A percentile compares a stretch with the other conserved stretches of the same genome.
Evolutionary conservation across 2,888 invertebrate genomes (phyloP).

Genomic region (Drosophila ustulata): DNA sequence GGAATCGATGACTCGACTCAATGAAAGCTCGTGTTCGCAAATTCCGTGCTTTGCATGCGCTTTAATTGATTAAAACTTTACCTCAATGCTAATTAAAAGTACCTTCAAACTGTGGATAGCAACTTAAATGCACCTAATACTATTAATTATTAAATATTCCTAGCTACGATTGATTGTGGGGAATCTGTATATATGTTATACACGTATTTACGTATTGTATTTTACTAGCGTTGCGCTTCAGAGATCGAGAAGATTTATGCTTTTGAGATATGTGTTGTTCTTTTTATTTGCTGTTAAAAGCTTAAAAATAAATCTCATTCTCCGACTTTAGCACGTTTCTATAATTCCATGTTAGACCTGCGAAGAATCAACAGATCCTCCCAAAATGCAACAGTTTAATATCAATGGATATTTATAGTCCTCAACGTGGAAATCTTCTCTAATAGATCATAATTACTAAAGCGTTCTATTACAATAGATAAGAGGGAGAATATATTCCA

Average conservation of each 20-base stretch:
- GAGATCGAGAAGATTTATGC: background rate
- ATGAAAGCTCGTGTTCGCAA: constrained; percentile 1
- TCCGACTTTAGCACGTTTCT: background rate
- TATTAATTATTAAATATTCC: background rate
- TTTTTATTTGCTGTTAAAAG: background rate
- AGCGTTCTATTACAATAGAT: background rate
- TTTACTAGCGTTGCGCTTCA: background rate
- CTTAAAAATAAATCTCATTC: background rate
- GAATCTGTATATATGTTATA: background rate
- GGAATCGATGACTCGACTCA: background rate
- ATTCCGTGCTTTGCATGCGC: constrained; percentile 4
- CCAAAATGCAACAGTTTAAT: background rate
- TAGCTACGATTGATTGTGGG: background rate
- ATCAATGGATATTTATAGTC: background rate
- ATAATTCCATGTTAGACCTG: background rate
- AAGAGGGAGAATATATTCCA: too few species aligned
- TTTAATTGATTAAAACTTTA: constrained; percentile 4
- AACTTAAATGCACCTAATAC: background rate
- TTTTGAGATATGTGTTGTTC: background rate
- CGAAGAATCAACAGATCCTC: background rate
- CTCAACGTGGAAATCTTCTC: background rate
- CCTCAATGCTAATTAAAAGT: constrained; percentile 13
- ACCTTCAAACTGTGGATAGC: constrained; percentile 5
- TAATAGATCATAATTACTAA: background rate
- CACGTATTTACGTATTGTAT: background rate